These are phyloP conservation scores for Augochlora pura DNA, from an alignment of 1,140 invertebrate species.

Conservation along the genomic window DNA sequence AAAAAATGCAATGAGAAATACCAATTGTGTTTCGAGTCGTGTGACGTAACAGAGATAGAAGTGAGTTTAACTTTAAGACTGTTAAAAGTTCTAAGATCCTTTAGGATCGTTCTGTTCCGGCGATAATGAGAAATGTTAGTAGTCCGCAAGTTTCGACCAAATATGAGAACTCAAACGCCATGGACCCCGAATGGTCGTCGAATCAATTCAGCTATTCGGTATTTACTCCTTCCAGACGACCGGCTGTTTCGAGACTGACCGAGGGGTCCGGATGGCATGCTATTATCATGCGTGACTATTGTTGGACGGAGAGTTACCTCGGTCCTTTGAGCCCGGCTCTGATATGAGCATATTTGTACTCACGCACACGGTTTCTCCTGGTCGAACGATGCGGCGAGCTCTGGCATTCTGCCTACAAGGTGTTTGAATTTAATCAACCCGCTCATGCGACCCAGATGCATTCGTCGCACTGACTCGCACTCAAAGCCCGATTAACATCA, in stretches of 20 bases:
- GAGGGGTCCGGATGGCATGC: constrained; percentile 70
- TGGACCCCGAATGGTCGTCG: background rate
- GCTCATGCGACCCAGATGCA: constrained; percentile 76
- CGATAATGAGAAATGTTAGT: background rate
- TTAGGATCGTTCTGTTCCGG: no score
- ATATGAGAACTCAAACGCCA: constrained; percentile 19
- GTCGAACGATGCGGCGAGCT: constrained; percentile 61
- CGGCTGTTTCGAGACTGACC: constrained; percentile 60
- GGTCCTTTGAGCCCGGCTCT: constrained; percentile 71
- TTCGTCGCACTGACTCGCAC: constrained; percentile 66
- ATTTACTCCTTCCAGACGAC: constrained; percentile 72
- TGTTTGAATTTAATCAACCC: constrained; percentile 80
- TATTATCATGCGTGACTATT: constrained; percentile 77
- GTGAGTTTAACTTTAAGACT: no score
- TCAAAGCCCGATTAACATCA: constrained; percentile 78
- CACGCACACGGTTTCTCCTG: constrained; percentile 54
- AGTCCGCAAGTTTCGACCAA: background rate
- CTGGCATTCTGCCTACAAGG: constrained; percentile 76
- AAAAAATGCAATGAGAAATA: no score
- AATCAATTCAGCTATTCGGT: constrained; percentile 58
- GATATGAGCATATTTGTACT: constrained; percentile 79
- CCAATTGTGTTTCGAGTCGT: no score
- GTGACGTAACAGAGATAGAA: no score
- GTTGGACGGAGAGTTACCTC: constrained; percentile 73
- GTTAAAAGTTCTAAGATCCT: constrained; percentile 13